Evolutionary conservation across 2,888 invertebrate species (phyloP), one percentile per base, ranked within the genome.

Genomic region (Osmoderma eremita): DNA sequence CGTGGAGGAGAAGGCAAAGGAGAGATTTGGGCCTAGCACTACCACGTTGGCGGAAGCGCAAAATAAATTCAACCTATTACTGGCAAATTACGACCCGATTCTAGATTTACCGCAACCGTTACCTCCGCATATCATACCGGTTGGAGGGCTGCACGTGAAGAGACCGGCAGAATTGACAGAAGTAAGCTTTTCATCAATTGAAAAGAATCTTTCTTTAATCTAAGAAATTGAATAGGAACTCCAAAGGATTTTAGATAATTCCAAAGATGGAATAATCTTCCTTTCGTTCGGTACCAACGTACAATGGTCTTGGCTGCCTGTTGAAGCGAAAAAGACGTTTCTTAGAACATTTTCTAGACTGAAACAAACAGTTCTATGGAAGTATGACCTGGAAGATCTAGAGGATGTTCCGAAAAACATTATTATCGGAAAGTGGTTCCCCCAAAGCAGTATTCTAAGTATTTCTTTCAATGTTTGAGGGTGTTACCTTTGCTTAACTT

Each of bases 361-460:
- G 56, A 75, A 76, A 38, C 78, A 81, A 69, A 74, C 73, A 5
- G 77, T 82, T 6, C 38, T 82, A 6, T 81, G 79, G 80, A 81
- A 80, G 72, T 79, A 75, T 73, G 78, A 78, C 67, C 58, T 5
- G 10, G 71, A 72, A 0, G 78, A 78, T 18, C 63, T 79, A 64
- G 49, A 70, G 3, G 74, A 75, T 56, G 49, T 80, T 15, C 79
- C 82, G 0, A 64, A 71, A 36, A 82, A 83, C 70, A 78, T 83
- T 0, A 75, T 77, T 54, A 56, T 79, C 2, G 67, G 67, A 13
- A 76, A 78, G 62, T 83, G 81, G 81, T 71, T 80, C 12, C 80
- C 82, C 0, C 83, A 82, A 70, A 78, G 76, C 62, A 80, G 81
- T 68, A 74, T 82, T 49, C 70, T 82, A 41, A 80, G 70, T 15